Base-by-base conservation (phyloP, 2,888 invertebrate species). In the Dicycla oo region DNA sequence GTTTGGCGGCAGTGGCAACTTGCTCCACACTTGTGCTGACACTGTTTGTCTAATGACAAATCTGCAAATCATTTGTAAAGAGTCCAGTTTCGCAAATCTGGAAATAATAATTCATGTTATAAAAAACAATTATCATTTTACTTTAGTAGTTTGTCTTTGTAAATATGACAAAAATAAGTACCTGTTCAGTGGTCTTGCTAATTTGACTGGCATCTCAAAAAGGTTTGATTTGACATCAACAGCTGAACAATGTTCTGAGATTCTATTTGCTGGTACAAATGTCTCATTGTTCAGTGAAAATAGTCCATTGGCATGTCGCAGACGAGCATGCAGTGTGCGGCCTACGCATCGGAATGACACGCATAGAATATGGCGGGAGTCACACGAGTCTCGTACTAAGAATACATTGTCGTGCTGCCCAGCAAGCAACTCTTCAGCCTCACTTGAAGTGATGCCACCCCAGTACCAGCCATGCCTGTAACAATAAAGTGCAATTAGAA, bases 321-420 rank as follows among this genome's bases (percentile, higher is more conserved):
- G 97, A 61, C 98, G 95, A 34, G 98, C 97, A 91, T 98, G 98
- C 38, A 97, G 93, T 23, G 97, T 97, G 81, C 97, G 96, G 11
- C 97, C 97, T 69, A 97, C 96, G 91, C 97, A 97, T 78, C 97
- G 96, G 89, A 98, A 98, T 87, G 97, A 97, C 60, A 98, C 96
- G 87, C 97, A 97, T 53, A 98, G 94, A 78, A 98, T 96, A 89
- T 98, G 97, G 45, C 96, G 92, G n/a, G 92, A 94, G 85, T 97
- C 97, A 75, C 97, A 97, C 20, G 97, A 97, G 90, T 98, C 98
- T 81, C 98, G 94, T 3, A 98, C 97, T 82, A 98, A 95, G 90
- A 98, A 98, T 6, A 97, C 97, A 88, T 98, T 98, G 88, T 98
- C 97, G 80, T 97, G 97, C 89, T 97, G 97, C 75, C 97, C 97